Conservation (phyloP, 1,140 invertebrate genomes). For the Mya arenaria region DNA sequence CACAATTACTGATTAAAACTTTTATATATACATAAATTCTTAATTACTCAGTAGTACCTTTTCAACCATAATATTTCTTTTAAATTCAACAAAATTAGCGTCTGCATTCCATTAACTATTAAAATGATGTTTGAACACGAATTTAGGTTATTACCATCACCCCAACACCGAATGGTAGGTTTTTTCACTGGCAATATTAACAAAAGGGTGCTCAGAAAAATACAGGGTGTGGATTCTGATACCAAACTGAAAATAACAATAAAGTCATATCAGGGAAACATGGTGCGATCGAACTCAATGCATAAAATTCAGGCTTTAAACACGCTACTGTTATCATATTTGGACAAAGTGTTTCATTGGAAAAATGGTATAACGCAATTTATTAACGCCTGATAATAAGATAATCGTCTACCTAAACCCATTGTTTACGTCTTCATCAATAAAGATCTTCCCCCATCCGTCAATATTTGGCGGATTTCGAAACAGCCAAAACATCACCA, state of each 20-base stretch:
- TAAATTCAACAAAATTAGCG: background rate
- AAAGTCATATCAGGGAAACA: too few relatives aligned
- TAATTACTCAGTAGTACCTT: background rate
- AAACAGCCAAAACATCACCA: conserved; percentile 30
- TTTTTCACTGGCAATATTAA: conserved; percentile 62
- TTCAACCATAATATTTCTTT: background rate
- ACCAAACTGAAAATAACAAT: too few relatives aligned
- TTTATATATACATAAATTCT: background rate
- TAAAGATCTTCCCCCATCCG: conserved; percentile 18
- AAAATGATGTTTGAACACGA: too few relatives aligned
- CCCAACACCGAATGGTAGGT: conserved; percentile 22
- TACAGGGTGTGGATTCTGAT: conserved; percentile 63
- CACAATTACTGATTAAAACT: background rate
- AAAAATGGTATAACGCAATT: too few relatives aligned
- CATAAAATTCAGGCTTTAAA: too few relatives aligned
- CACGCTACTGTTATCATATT: too few relatives aligned
- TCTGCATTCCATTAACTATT: background rate
- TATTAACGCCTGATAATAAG: too few relatives aligned
- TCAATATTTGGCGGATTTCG: conserved; percentile 27
- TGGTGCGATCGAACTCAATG: too few relatives aligned
- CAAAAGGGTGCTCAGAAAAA: conserved; percentile 60
- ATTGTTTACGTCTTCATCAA: background rate
- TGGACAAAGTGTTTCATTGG: too few relatives aligned
- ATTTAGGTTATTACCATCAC: background rate
- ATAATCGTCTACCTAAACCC: background rate